Base-by-base conservation (phyloP, 2,113 vertebrate genomes). In the Barbus barbus region DNA sequence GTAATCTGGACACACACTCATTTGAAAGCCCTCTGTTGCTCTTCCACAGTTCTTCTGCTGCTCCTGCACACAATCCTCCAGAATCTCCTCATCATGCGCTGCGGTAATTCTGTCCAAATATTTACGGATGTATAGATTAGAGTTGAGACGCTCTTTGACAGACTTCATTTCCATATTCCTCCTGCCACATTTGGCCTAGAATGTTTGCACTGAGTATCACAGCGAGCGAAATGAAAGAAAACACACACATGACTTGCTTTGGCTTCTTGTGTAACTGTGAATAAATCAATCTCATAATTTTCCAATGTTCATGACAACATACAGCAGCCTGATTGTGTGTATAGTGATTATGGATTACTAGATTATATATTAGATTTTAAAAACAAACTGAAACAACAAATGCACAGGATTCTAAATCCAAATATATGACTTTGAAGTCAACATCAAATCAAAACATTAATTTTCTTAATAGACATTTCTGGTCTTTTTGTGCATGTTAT, bases 211-310 rank as follows among this genome's bases (percentile, higher is more conserved):
- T 61, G 61, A 79, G 73, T 33, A 46, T 78, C 13, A 60, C 22
- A 61, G 53, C 2, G 53, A 1, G 53, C 4, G 51, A 78, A 60
- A 22, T 24, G 75, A 38, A 58, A 13, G 33, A 78, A 53, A 77
- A n/a, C 41, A 60, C n/a, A 46, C 71, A 24, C 9, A n/a, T 18
- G 11, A 56, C 28, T 33, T 9, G 16, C 28, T 53, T 36, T 20
- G 18, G 4, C 71, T 60, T 38, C 76, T 81, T 86, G 84, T 81
- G 61, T 83, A 76, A 84, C 33, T 46, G 24, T 33, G 67, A 81
- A 63, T 81, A 60, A 81, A 84, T 79, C 14, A 65, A 41, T 86
- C 78, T 78, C n/a, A 73, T 78, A 44, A 22, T 76, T 9, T 41
- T 53, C 28, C 3, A 67, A 48, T 24, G 6, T 65, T 81, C 69